These are phyloP conservation scores for Cosmopolites sordidus DNA, from an alignment of 2,888 invertebrate genomes.

Conservation along the genomic window DNA sequence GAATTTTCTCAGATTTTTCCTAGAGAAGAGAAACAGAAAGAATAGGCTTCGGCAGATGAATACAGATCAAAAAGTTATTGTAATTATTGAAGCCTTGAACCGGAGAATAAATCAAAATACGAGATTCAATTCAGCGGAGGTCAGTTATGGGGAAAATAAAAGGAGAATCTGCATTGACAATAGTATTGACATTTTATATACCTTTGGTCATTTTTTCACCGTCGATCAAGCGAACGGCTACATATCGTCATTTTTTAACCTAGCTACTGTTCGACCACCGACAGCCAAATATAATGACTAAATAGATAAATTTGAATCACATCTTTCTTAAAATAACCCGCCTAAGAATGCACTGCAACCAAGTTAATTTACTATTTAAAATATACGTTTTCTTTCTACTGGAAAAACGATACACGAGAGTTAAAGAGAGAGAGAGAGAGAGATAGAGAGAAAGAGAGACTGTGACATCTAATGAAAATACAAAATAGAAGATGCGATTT, in stretches of 20 bases:
- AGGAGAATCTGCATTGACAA: slow-evolving; percentile 47
- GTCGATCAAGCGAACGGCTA: slow-evolving; percentile 29
- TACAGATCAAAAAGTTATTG: too few relatives aligned
- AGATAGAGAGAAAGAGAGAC: too few relatives aligned
- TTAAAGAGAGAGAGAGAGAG: too few relatives aligned
- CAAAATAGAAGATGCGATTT: too few relatives aligned
- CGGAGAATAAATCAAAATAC: too few relatives aligned
- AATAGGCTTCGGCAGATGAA: too few relatives aligned
- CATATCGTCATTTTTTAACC: slow-evolving; percentile 22
- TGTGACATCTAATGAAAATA: too few relatives aligned
- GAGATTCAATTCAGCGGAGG: not conserved
- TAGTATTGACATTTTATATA: slow-evolving; percentile 48
- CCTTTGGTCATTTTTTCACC: slow-evolving; percentile 45
- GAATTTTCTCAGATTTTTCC: slow-evolving; percentile 25
- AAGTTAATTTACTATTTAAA: too few relatives aligned
- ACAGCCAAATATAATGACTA: slow-evolving; percentile 39
- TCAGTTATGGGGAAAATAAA: slow-evolving; percentile 38
- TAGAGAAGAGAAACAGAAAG: too few relatives aligned
- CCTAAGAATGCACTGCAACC: not conserved
- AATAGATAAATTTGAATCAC: slow-evolving; percentile 15
- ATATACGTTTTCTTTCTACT: too few relatives aligned
- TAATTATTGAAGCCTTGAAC: too few relatives aligned
- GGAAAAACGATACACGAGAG: too few relatives aligned
- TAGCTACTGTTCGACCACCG: slow-evolving; percentile 32
- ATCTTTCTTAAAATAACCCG: not conserved